Evolutionary conservation across 2,113 vertebrate genomes (phyloP).

Genomic region (Vireo altiloquus): DNA sequence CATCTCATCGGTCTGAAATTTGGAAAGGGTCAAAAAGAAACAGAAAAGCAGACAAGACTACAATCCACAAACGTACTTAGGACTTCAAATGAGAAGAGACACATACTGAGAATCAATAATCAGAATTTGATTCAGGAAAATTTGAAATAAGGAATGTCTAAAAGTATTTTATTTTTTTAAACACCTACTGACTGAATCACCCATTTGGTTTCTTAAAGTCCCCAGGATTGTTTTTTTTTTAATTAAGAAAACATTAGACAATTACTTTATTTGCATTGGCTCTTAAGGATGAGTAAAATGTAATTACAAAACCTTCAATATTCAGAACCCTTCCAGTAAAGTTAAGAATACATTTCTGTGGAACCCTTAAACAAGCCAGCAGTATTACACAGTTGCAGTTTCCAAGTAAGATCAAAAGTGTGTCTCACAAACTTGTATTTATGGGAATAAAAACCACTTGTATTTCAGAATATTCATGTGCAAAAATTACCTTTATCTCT

Average conservation of each 20-base stretch:
- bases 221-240: neutral
- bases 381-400: neutral
- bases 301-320: neutral
- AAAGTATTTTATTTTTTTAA: neutral
- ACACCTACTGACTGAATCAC: neutral
- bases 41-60: neutral
- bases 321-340: neutral
- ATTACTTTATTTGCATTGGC: neutral
- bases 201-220: neutral
- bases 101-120: neutral
- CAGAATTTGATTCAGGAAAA: neutral
- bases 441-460: neutral
- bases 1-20: neutral
- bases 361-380: neutral
- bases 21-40: neutral
- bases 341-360: neutral
- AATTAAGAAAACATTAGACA: neutral
- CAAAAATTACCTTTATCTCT: slow-evolving; percentile 89
- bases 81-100: neutral
- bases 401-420: neutral
- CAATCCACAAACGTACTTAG: neutral
- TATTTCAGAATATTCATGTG: neutral
- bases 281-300: neutral
- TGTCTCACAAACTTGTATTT: neutral
- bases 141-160: neutral